Conservation (phyloP, 2,888 invertebrate genomes). For the Capitulum mitella region DNA sequence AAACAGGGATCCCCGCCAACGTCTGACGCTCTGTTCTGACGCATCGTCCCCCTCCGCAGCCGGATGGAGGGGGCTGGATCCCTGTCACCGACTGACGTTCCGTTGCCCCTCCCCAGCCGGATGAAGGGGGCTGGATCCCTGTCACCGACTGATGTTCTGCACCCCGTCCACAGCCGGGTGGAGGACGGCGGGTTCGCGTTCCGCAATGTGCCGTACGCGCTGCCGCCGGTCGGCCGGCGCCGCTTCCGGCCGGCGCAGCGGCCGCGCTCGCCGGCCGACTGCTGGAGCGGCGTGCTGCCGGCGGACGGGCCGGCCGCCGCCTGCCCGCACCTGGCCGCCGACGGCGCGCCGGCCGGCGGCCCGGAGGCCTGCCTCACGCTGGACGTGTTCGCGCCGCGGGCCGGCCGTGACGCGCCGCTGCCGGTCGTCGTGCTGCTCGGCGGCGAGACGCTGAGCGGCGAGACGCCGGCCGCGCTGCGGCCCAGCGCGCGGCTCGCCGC, state of each 20-base stretch:
- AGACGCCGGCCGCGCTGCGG: slow-evolving; percentile 28
- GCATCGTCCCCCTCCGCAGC: too few species aligned
- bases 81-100: too few species aligned
- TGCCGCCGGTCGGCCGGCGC: slow-evolving; percentile 37
- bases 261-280: slow-evolving; percentile 34
- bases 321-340: background rate
- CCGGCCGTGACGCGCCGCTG: slow-evolving; percentile 65
- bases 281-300: slow-evolving; percentile 34
- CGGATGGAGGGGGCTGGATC: too few species aligned
- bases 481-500: slow-evolving; percentile 52
- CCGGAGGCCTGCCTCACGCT: slow-evolving; percentile 73
- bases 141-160: too few species aligned
- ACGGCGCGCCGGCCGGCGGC: slow-evolving; percentile 45
- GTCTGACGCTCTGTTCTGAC: too few species aligned
- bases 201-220: slow-evolving; percentile 40
- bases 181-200: slow-evolving; percentile 64
- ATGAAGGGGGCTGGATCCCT: too few species aligned
- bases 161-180: slow-evolving; percentile 56
- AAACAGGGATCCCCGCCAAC: too few species aligned
- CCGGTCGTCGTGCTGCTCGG: slow-evolving; percentile 78
- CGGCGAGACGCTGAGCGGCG: slow-evolving; percentile 59
- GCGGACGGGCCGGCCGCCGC: slow-evolving; percentile 29
- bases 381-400: slow-evolving; percentile 72
- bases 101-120: too few species aligned
- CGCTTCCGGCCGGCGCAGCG: slow-evolving; percentile 32